Conservation (phyloP, 2,888 invertebrate species). For the Dryocosmus kuriphilus region DNA sequence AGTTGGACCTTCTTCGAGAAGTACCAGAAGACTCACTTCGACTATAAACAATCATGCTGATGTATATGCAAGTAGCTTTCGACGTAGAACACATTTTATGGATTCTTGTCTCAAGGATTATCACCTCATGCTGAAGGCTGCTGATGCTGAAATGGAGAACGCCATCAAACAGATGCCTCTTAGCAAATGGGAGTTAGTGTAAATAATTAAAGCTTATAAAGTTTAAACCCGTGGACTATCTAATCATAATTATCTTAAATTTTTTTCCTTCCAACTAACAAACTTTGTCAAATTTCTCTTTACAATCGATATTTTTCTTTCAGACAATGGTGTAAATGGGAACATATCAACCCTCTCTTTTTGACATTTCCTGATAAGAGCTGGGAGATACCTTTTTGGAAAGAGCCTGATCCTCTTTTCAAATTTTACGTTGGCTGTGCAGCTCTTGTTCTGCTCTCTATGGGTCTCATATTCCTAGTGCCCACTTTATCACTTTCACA, state of each 20-base stretch:
- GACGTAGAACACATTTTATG: slow-evolving; percentile 82
- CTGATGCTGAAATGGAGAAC: slow-evolving; percentile 87
- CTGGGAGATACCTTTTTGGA: slow-evolving; percentile 86
- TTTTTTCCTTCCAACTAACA: not conserved
- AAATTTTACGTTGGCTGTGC: slow-evolving; percentile 87
- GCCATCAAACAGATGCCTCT: slow-evolving; percentile 92
- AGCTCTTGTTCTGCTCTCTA: slow-evolving; percentile 80
- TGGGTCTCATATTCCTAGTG: slow-evolving; percentile 80
- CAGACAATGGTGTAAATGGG: slow-evolving; percentile 84
- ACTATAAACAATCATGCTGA: slow-evolving; percentile 69
- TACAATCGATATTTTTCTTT: slow-evolving; percentile 54
- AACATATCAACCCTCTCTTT: slow-evolving; percentile 81
- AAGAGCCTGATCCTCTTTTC: slow-evolving; percentile 89
- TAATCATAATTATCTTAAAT: no score
- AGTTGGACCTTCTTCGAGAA: slow-evolving; percentile 61
- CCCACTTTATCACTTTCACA: slow-evolving; percentile 81
- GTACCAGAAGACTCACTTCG: slow-evolving; percentile 63
- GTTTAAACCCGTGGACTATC: no score
- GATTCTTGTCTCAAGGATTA: slow-evolving; percentile 84
- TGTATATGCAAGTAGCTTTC: slow-evolving; percentile 68
- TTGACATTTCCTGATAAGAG: slow-evolving; percentile 83
- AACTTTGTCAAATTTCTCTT: not conserved
- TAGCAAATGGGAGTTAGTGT: slow-evolving; percentile 85
- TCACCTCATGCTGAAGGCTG: slow-evolving; percentile 83
- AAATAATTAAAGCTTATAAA: not conserved